phyloP scores from a whole-genome alignment of 2,888 invertebrate species.

The Ariolimax columbianus region DNA sequence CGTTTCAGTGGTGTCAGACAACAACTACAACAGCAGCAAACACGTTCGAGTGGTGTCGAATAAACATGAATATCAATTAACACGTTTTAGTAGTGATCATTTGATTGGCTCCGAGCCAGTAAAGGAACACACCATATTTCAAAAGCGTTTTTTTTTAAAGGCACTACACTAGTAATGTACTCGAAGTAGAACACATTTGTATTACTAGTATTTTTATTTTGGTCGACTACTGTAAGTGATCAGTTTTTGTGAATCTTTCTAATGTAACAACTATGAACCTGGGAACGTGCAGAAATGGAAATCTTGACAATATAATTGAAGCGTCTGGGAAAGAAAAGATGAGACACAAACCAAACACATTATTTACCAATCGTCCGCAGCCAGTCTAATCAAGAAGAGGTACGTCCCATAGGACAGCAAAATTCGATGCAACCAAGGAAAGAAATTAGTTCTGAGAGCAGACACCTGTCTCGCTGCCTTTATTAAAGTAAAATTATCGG shows the following conservation, averaged over 20 bases:
- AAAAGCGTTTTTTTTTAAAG: too few species aligned
- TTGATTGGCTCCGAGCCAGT: too few species aligned
- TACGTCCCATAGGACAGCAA: conserved; percentile 8
- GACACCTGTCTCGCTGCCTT: conserved; percentile 5
- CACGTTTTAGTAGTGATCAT: too few species aligned
- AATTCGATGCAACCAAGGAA: not conserved
- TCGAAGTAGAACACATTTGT: too few species aligned
- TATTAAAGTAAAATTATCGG: too few species aligned
- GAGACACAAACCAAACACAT: not conserved
- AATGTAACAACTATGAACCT: not conserved
- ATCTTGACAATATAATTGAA: conserved; percentile 6
- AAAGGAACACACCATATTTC: too few species aligned
- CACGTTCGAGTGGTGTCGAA: too few species aligned
- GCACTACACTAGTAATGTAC: too few species aligned
- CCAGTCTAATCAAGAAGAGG: conserved; percentile 19
- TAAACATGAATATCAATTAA: too few species aligned
- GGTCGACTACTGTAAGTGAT: not conserved
- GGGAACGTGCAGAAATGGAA: not conserved
- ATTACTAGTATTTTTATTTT: too few species aligned
- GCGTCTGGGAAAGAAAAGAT: not conserved
- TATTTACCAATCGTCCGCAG: conserved; percentile 1
- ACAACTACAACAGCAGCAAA: too few species aligned
- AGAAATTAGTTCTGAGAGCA: conserved; percentile 20
- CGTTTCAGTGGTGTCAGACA: too few species aligned
- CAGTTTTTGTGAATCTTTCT: not conserved